Evolutionary conservation across 2,888 invertebrate species (phyloP), one percentile per base, ranked within the genome.

Genomic region (Kryphioiulus occultus): DNA sequence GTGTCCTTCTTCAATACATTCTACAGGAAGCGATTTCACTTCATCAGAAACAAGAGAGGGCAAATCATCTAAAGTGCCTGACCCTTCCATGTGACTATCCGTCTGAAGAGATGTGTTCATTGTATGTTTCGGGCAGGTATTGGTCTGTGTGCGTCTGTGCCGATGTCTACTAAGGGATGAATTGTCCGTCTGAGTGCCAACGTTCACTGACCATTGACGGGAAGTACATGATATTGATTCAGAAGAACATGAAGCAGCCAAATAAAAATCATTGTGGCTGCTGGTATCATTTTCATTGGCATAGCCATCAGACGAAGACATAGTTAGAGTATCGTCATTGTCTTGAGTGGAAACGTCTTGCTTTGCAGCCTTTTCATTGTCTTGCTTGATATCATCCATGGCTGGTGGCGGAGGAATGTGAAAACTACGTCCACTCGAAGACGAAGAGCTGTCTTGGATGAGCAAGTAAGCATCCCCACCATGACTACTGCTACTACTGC

Each of bases 61-160:
- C 88, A 88, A 26, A 82, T 88, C 88, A n/a, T 88, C 88, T 10
- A 88, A 47, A 26, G 88, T 88, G 5, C 88, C 86, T 26, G 87
- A 82, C n/a, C 53, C 88, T 39, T 47, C 32, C 4, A 42, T 86
- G 32, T 87, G 84, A n/a, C 22, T 85, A 26, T 88, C 88, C 22
- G 82, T 78, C 30, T 86, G 88, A 19, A 86, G 44, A 32, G 88
- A 78, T 26, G 88, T 35, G n/a, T 87, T 87, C 32, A 59, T 26
- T 17, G 87, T 87, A 78, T 30, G 53, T 30, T 53, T 86, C 9
- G 86, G 32, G 39, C 32, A 32, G 22, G 86, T 68, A 30, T 53
- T 30, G 2, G 32, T 86, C 30, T 86, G 32, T 78, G 32, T 53
- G 19, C 35, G 47, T 19, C 68, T 26, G n/a, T 32, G 32, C 19